A percentile compares a stretch with the other conserved stretches of the same genome.
phyloP scores from a whole-genome alignment of 2,113 vertebrate genomes.

The Girardinichthys multiradiatus region DNA sequence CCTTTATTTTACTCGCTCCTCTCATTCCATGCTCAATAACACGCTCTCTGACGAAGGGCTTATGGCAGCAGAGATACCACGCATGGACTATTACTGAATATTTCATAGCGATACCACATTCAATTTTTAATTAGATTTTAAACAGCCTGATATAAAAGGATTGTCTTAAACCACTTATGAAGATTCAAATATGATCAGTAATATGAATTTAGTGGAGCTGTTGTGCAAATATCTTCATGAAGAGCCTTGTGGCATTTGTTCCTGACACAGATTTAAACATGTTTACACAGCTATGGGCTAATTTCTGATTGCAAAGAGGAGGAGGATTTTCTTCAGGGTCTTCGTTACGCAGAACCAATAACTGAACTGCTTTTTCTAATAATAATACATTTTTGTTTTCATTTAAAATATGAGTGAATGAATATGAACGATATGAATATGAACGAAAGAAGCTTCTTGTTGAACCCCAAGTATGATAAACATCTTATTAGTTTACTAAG shows the following conservation, averaged over 20 bases:
- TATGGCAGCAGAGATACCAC: constrained; percentile 23
- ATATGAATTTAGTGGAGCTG: constrained; percentile 26
- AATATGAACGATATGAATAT: too few relatives aligned
- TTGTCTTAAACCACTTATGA: constrained; percentile 24
- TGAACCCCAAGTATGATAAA: background rate
- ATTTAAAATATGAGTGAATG: too few relatives aligned
- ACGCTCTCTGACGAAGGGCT: constrained; percentile 42
- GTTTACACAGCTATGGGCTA: constrained; percentile 37
- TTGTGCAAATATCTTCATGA: constrained; percentile 29
- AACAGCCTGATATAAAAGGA: constrained; percentile 47
- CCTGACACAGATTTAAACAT: constrained; percentile 27
- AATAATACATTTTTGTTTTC: background rate
- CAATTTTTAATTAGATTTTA: constrained; percentile 63
- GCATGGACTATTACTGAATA: constrained; percentile 46
- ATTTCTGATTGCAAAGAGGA: constrained; percentile 36
- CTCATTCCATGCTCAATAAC: constrained; percentile 70
- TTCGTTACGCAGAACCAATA: background rate
- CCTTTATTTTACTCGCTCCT: constrained; percentile 61
- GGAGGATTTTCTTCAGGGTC: background rate
- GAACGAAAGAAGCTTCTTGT: background rate
- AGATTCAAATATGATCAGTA: constrained; percentile 10
- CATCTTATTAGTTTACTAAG: background rate
- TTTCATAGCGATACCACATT: constrained; percentile 42
- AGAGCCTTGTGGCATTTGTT: constrained; percentile 28
- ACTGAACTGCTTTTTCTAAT: constrained; percentile 30